Conservation (phyloP, 2,888 invertebrate species). For the Invenusta paracnida region DNA sequence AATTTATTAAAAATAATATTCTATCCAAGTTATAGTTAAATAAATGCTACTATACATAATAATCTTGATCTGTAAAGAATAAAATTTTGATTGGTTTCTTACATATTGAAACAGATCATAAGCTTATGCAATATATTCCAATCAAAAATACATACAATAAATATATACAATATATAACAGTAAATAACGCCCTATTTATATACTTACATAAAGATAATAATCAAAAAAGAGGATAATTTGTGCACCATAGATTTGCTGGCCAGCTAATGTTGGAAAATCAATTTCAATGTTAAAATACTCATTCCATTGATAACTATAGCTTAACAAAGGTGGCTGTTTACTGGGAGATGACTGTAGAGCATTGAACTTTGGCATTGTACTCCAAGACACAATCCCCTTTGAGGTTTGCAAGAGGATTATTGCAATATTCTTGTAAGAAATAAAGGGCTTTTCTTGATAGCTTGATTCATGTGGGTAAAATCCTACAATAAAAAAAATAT, state of each 20-base stretch:
- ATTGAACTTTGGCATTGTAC: not conserved
- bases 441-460: not conserved
- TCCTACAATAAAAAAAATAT: no score
- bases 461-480: not conserved
- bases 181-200: no score
- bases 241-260: not conserved
- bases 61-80: no score
- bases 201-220: not conserved
- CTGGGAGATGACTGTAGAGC: not conserved
- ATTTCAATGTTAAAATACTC: not conserved
- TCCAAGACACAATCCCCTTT: not conserved
- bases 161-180: no score
- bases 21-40: no score
- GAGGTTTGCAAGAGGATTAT: not conserved
- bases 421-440: not conserved
- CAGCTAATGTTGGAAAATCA: not conserved
- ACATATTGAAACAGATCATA: no score
- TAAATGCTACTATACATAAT: no score
- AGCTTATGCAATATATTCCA: no score
- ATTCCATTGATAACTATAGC: not conserved
- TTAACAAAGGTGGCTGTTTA: not conserved
- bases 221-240: not conserved
- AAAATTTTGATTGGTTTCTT: no score
- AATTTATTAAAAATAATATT: no score
- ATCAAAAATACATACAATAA: no score